phyloP scores from a whole-genome alignment of 2,113 vertebrate species.

The Phocoena phocoena region DNA sequence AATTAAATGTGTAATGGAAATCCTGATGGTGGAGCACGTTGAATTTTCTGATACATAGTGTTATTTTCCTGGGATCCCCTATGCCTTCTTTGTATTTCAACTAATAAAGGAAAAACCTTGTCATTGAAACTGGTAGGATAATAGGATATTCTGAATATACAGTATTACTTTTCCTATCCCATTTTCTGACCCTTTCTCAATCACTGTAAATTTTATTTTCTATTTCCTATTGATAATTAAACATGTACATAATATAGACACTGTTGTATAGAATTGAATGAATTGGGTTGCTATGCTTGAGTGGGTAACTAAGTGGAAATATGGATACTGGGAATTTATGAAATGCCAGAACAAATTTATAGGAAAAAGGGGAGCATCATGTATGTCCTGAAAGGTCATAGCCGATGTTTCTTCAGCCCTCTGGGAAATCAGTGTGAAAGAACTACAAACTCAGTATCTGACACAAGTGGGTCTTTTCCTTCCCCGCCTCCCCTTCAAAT shows the following conservation, averaged over 20 bases:
- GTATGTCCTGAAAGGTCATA: slow-evolving; percentile 26
- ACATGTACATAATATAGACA: slow-evolving; percentile 82
- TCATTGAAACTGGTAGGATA: slow-evolving; percentile 79
- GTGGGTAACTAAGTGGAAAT: slow-evolving; percentile 75
- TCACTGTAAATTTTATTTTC: slow-evolving; percentile 79
- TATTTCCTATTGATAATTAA: slow-evolving; percentile 79
- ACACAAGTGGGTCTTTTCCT: slow-evolving; percentile 65
- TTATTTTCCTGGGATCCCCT: slow-evolving; percentile 82
- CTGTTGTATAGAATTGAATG: slow-evolving; percentile 82
- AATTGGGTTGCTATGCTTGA: slow-evolving; percentile 83
- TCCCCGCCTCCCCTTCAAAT: not conserved
- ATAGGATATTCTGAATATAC: slow-evolving; percentile 80
- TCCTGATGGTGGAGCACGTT: slow-evolving; percentile 80
- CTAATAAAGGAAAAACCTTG: slow-evolving; percentile 75
- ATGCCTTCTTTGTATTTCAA: slow-evolving; percentile 84
- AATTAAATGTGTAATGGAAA: slow-evolving; percentile 80
- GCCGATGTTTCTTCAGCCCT: slow-evolving; percentile 59
- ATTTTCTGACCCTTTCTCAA: slow-evolving; percentile 78
- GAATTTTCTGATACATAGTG: slow-evolving; percentile 83
- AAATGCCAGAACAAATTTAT: slow-evolving; percentile 69
- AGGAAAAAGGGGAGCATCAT: not conserved
- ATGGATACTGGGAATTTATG: slow-evolving; percentile 80
- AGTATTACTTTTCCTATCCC: slow-evolving; percentile 81
- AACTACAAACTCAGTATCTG: slow-evolving; percentile 69
- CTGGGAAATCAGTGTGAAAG: slow-evolving; percentile 64